Base-by-base conservation (phyloP, 2,113 vertebrate species). In the Anguilla japonica region DNA sequence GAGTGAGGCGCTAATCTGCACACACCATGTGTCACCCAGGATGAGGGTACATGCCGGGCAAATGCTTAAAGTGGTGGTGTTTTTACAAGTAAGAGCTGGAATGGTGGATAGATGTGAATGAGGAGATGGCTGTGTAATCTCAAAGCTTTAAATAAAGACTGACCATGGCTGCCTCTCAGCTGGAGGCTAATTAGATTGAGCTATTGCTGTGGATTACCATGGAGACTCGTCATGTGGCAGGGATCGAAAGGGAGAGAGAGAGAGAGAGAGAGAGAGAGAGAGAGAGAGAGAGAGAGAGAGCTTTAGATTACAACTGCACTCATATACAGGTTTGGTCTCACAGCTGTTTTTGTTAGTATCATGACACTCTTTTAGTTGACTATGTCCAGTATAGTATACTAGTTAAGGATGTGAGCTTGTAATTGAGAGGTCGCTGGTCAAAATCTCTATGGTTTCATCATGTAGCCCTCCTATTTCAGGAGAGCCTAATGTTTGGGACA, bases 161-260 rank as follows among this genome's bases (percentile, higher is more conserved):
- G 29, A 26, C 71, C n/a, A 26, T 34, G 71, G n/a, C 71, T 34
- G 71, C 26, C 71, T n/a, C 71, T 75, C 71, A 34, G 71, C 71
- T 75, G 26, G n/a, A 34, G 71, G 71, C 71, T 75, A 75, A 75
- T 75, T 75, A 75, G 71, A 75, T 75, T 75, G 71, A 75, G 71
- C 71, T 34, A 34, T 34, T 29, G 71, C 71, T 26, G 26, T 34
- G 71, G 71, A 75, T 75, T 75, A 75, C 71, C 71, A 75, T 75
- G 71, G 71, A n/a, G 71, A 75, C 71, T n/a, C 11, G n/a, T 75
- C 71, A 75, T 75, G 71, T 75, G 71, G 71, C 71, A 75, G 71
- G 29, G 71, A 75, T 75, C 8, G n/a, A 34, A 75, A 9, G 9
- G 2, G 26, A 34, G 71, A n/a, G 71, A 13, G 71, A 75, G 26